A percentile compares a stretch with the other conserved stretches of the same genome.
Conservation (phyloP, 2,888 invertebrate genomes). For the Cinara cedri region DNA sequence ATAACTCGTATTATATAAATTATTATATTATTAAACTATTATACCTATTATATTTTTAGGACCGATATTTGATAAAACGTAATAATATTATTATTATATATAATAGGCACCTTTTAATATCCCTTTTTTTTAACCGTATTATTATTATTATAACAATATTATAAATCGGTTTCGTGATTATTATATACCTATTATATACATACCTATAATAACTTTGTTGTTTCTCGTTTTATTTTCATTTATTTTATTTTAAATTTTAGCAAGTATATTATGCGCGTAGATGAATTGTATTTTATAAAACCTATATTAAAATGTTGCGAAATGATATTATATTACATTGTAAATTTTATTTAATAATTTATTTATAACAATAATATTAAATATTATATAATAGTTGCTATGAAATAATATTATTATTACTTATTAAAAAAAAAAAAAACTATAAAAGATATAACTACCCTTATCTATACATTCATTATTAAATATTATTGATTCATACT, state of each 20-base stretch:
- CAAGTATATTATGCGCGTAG: constrained; percentile 12
- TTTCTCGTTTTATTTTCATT: background rate
- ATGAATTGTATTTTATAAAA: background rate
- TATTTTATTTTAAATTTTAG: too few species aligned
- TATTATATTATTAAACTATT: background rate
- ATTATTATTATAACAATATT: background rate
- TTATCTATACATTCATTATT: constrained; percentile 6
- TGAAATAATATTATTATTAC: constrained; percentile 15
- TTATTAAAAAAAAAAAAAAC: too few species aligned
- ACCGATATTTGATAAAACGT: constrained; percentile 33
- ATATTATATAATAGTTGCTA: constrained; percentile 38
- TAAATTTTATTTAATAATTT: constrained; percentile 36
- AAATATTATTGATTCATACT: constrained; percentile 16
- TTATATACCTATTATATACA: constrained; percentile 12
- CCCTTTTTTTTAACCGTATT: background rate
- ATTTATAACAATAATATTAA: constrained; percentile 13
- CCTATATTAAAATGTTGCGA: background rate
- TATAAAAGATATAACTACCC: too few species aligned
- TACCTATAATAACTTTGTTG: constrained; percentile 18
- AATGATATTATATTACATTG: constrained; percentile 28
- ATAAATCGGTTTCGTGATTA: constrained; percentile 21
- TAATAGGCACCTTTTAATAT: background rate
- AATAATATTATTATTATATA: background rate
- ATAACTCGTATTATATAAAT: constrained; percentile 23
- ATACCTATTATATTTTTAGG: constrained; percentile 23